Base-by-base conservation (phyloP, 2,888 invertebrate species). In the Hyles lineata region DNA sequence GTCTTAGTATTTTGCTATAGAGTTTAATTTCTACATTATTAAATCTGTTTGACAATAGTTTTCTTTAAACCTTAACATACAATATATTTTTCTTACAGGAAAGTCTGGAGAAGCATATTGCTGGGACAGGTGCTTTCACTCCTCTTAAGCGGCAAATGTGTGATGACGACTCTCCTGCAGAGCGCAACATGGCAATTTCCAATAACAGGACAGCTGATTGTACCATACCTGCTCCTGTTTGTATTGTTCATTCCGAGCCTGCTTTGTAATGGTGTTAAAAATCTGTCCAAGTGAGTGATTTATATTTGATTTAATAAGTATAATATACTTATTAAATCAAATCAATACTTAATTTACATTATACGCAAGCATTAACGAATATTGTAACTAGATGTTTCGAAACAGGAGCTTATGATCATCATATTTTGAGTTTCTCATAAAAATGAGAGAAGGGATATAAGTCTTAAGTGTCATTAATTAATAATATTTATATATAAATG, bases 121-220 rank as follows among this genome's bases (percentile, higher is more conserved):
- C 89, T 97, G 82, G 97, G 97, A 21, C 98, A 98, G 92, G 93
- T 97, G 74, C 91, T 98, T 78, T 98, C 98, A 0, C 83, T 98
- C 69, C 93, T 98, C 75, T 89, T 98, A 71, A 97, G 97, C 90
- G 96, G 96, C 63, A 97, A 97, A 85, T 98, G 97, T 83, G 96
- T 97, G 71, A 90, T 96, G 78, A 97, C 97, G 76, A 97, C 97
- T 80, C 91, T 96, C 77, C 95, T 97, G 71, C 96, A 96, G 83
- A 96, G 96, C 80, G 95, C 96, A 76, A 96, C 96, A 76, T 96
- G 96, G 83, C 96, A 97, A 74, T 96, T 96, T 78, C 96, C 97
- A 43, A 97, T 97, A 11, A 97, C 97, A 79, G 97, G 97, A 70
- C 98, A 98, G 91, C 96, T 97, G 79, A 96, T 98, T 82, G 95